Base-by-base conservation (phyloP, 2,797 vertebrate species). In the Alosa sapidissima region DNA sequence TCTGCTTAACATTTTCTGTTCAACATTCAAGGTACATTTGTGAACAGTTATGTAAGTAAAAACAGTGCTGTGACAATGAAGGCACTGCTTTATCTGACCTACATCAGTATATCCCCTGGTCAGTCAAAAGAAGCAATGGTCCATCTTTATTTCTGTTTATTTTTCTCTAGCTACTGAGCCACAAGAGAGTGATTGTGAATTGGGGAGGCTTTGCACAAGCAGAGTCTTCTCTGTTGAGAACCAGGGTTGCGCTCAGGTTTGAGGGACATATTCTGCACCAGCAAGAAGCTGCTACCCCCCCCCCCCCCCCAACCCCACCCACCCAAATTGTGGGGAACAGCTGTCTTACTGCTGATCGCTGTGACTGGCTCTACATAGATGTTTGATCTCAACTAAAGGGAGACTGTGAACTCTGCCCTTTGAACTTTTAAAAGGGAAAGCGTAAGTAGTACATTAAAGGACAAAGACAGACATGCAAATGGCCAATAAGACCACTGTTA, bases 361-460 rank as follows among this genome's bases (percentile, higher is more conserved):
- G 16, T 13, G 16, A 47, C 41, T 47, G 72, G 19, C 72, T 19
- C 72, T 21, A 21, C 33, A 47, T 45, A 78, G 36, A 21, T 47
- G 72, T 78, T 47, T 78, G 72, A 78, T 78, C 72, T 78, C 72
- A 78, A 9, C 72, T 47, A 19, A 78, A 47, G 36, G 72, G 72
- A 78, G 41, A 78, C 36, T n/a, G 16, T 78, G 72, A 45, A 36
- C 72, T 47, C 28, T 78, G 72, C 14, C 72, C 72, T 47, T 78
- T 78, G 72, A 78, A 78, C 41, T 78, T 36, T 47, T 21, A 19
- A 47, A 21, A 45, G 41, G 36, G 72, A 78, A 62, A 62, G 7
- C 7, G 16, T 36, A 41, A 36, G 65, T 41, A 21, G 19, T 1
- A 41, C 7, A 47, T 75, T 19, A 75, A 75, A 78, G 19, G 36